Evolutionary conservation across 2,797 vertebrate species (phyloP).

Genomic region (Simalia tracyae): DNA sequence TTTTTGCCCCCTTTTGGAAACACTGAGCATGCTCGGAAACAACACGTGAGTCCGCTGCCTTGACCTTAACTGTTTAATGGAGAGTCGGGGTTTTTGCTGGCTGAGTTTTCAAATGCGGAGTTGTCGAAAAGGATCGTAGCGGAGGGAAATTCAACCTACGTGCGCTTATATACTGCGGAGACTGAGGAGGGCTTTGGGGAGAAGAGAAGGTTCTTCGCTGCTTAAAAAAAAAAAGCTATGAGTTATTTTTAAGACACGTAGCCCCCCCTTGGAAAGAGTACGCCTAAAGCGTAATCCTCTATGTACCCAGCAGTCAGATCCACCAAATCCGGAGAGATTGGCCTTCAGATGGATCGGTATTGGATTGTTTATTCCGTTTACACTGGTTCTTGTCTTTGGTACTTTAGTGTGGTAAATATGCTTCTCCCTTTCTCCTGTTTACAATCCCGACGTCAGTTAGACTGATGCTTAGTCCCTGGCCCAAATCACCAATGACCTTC

Average conservation of each 20-base stretch:
- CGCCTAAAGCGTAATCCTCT: not conserved
- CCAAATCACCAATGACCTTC: no score
- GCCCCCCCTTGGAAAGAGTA: not conserved
- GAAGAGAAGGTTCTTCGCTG: not conserved
- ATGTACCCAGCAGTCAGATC: not conserved
- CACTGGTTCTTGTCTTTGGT: not conserved
- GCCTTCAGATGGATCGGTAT: not conserved
- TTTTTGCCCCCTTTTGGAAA: not conserved
- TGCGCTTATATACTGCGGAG: not conserved
- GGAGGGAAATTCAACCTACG: not conserved
- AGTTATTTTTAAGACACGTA: not conserved
- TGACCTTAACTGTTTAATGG: not conserved
- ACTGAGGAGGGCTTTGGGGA: not conserved
- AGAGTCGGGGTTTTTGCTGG: not conserved
- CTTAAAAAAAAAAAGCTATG: not conserved
- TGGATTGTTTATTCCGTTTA: not conserved
- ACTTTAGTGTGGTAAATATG: not conserved
- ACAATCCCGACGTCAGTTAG: not conserved
- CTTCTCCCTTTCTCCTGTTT: not conserved
- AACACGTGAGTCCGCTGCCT: not conserved
- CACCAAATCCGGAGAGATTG: not conserved
- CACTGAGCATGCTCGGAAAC: constrained; percentile 6
- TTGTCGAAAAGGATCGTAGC: not conserved
- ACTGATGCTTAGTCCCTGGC: no score
- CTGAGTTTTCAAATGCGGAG: no score